A percentile compares a stretch with the other conserved stretches of the same genome.
These are phyloP conservation scores for Babyrousa celebensis DNA, from an alignment of 2,797 vertebrate genomes.

Conservation along the genomic window DNA sequence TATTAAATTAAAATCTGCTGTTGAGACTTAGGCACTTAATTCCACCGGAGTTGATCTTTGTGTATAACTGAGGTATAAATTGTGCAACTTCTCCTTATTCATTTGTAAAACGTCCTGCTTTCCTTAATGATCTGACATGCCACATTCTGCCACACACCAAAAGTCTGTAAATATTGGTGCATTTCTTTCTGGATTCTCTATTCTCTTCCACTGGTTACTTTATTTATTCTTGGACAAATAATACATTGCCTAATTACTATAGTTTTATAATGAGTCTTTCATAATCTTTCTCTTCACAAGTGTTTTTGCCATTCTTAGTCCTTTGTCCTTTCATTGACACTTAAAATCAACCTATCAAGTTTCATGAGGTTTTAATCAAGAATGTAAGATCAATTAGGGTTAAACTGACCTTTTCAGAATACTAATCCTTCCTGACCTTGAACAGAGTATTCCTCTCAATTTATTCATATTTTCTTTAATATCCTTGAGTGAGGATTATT, in stretches of 20 bases:
- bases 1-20: background rate
- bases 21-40: slow-evolving; percentile 48
- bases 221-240: background rate
- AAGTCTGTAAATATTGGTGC: background rate
- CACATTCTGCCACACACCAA: background rate
- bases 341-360: background rate
- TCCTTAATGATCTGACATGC: background rate
- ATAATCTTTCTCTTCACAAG: background rate
- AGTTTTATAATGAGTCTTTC: background rate
- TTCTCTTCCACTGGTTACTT: slow-evolving; percentile 14
- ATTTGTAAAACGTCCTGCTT: background rate
- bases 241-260: background rate
- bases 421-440: background rate
- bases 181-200: background rate
- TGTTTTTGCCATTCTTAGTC: background rate
- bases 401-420: background rate
- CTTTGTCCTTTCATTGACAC: background rate
- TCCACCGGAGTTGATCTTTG: slow-evolving; percentile 40
- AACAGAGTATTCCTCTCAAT: background rate
- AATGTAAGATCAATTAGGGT: background rate
- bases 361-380: background rate
- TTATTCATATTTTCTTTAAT: background rate
- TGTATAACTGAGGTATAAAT: background rate
- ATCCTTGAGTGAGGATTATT: background rate
- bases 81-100: background rate